Percentiles rank a stretch among this genome's conserved stretches.
These are phyloP conservation scores for Volucella zonaria DNA, from an alignment of 2,888 invertebrate species.

Conservation along the genomic window DNA sequence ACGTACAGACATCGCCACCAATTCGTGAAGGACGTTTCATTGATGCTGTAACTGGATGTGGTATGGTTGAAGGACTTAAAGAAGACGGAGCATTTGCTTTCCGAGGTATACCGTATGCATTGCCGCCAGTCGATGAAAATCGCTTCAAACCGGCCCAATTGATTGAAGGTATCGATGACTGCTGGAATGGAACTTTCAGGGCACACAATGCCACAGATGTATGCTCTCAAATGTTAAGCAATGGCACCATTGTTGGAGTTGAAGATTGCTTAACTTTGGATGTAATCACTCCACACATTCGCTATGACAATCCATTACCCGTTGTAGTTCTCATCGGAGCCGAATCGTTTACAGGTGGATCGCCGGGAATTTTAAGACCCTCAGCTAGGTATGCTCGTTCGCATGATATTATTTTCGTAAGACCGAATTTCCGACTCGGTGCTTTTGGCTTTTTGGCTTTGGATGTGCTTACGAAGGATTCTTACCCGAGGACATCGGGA, in stretches of 20 bases:
- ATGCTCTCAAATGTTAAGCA: conserved; percentile 88
- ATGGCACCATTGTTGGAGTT: conserved; percentile 86
- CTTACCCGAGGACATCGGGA: conserved; percentile 90
- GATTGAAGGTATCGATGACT: conserved; percentile 87
- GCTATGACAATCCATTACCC: conserved; percentile 90
- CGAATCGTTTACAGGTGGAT: conserved; percentile 90
- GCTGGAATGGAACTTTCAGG: conserved; percentile 90
- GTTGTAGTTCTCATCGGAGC: conserved; percentile 93
- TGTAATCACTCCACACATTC: conserved; percentile 91
- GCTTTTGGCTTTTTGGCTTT: conserved; percentile 92
- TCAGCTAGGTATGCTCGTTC: conserved; percentile 90
- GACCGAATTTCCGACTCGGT: conserved; percentile 92
- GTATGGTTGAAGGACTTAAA: conserved; percentile 89
- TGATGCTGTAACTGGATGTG: conserved; percentile 89
- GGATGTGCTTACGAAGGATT: conserved; percentile 87
- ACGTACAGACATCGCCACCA: conserved; percentile 85
- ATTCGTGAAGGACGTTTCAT: conserved; percentile 89
- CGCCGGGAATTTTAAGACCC: conserved; percentile 88
- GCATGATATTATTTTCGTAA: conserved; percentile 92
- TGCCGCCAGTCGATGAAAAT: conserved; percentile 87
- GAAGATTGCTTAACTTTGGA: conserved; percentile 94
- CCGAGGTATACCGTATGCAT: conserved; percentile 91
- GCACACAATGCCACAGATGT: conserved; percentile 87
- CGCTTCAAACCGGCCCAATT: conserved; percentile 89
- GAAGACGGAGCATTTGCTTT: conserved; percentile 92